phyloP scores from a whole-genome alignment of 2,888 invertebrate genomes.

The Rhynchonema sp. region DNA sequence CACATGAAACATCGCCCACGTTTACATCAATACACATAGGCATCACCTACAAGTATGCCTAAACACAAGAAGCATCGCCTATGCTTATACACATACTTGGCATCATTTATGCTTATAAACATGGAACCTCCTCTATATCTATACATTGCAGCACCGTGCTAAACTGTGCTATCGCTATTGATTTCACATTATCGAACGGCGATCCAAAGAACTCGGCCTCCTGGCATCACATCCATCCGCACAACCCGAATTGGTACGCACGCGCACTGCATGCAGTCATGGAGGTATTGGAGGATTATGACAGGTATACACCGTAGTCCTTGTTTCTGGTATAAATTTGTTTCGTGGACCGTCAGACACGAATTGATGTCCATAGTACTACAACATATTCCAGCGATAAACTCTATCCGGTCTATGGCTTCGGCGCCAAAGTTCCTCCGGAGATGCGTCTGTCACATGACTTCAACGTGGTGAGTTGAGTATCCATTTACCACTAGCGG shows the following conservation, averaged over 20 bases:
- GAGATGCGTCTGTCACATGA: constrained; percentile 34
- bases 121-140: too few relatives aligned
- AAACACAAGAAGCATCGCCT: too few relatives aligned
- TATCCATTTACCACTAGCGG: too few relatives aligned
- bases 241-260: constrained; percentile 30
- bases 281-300: constrained; percentile 34
- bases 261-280: constrained; percentile 33
- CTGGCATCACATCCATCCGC: constrained; percentile 27
- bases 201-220: constrained; percentile 22
- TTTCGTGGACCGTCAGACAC: too few relatives aligned
- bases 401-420: constrained; percentile 35
- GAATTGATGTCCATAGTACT: too few relatives aligned
- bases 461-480: constrained; percentile 27
- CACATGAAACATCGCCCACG: too few relatives aligned
- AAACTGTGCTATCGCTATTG: constrained; percentile 31
- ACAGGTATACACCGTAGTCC: constrained; percentile 19
- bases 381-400: constrained; percentile 34
- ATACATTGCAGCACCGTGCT: constrained; percentile 30
- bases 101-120: too few relatives aligned
- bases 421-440: constrained; percentile 33
- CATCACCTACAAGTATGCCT: too few relatives aligned
- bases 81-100: too few relatives aligned
- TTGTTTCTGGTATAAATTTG: too few relatives aligned
- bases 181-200: constrained; percentile 33
- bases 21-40: too few relatives aligned